A percentile compares a stretch with the other conserved stretches of the same genome.
These are phyloP conservation scores for Clarias batrachus DNA, from an alignment of 2,113 vertebrate genomes.

Conservation along the genomic window DNA sequence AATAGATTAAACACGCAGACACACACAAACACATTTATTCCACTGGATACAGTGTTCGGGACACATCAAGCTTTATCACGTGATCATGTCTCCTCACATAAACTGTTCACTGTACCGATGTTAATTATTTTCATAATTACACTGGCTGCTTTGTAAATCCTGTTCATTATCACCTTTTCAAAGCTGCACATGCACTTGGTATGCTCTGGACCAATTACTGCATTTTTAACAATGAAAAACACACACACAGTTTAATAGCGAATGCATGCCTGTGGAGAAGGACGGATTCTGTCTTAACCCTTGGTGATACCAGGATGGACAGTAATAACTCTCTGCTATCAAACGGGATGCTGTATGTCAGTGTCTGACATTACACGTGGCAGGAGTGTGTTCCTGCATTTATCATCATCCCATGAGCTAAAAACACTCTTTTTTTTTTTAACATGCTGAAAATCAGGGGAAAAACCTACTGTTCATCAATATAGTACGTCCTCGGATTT, in stretches of 20 bases:
- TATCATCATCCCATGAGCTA: background rate
- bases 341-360: constrained; percentile 29
- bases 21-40: background rate
- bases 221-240: constrained; percentile 6
- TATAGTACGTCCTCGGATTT: background rate
- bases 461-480: background rate
- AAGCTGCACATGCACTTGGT: background rate
- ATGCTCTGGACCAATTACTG: constrained; percentile 14
- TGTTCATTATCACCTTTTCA: background rate
- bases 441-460: background rate
- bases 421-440: background rate
- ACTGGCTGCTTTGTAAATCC: background rate
- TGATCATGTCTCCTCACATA: constrained; percentile 13
- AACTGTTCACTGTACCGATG: background rate
- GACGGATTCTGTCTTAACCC: constrained; percentile 19
- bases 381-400: background rate
- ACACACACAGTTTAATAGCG: background rate
- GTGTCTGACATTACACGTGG: background rate
- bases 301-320: constrained; percentile 20
- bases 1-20: background rate
- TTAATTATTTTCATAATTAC: constrained; percentile 23
- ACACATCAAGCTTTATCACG: background rate
- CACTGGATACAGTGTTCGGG: constrained; percentile 13
- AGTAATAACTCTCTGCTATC: constrained; percentile 1
- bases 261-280: background rate